phyloP scores from a whole-genome alignment of 2,797 vertebrate species.

The Scyliorhinus canicula region DNA sequence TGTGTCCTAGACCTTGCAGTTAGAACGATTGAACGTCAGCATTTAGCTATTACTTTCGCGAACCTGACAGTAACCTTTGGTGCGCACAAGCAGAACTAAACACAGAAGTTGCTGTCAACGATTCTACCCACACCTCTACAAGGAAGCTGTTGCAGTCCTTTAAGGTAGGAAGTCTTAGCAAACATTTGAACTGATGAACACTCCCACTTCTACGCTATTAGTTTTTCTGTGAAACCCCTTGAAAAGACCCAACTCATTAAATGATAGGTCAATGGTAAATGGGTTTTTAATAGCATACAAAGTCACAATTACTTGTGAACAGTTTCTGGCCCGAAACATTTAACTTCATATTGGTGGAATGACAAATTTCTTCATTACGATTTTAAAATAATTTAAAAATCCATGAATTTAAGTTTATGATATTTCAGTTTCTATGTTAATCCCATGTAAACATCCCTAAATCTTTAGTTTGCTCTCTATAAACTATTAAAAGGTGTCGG shows the following conservation, averaged over 20 bases:
- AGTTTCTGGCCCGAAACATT: background rate
- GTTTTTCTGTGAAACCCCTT: background rate
- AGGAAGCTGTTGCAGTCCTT: too few species aligned
- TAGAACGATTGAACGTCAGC: too few species aligned
- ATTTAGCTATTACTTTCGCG: too few species aligned
- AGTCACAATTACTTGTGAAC: background rate
- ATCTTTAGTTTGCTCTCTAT: background rate
- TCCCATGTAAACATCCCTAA: background rate
- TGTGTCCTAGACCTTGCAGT: background rate
- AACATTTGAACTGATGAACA: too few species aligned
- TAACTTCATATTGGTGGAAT: background rate
- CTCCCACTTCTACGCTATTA: too few species aligned
- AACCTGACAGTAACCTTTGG: too few species aligned
- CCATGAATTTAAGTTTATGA: background rate
- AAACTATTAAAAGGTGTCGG: background rate
- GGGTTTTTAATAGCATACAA: background rate
- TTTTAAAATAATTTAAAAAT: background rate
- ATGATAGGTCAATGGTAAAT: background rate
- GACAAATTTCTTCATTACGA: background rate
- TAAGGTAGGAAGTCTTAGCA: too few species aligned
- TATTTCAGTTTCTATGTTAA: background rate
- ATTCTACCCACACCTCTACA: too few species aligned
- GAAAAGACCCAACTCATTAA: background rate
- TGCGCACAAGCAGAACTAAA: too few species aligned
- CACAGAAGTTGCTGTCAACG: too few species aligned